phyloP scores from a whole-genome alignment of 2,888 invertebrate genomes.

The Atherix ibis region DNA sequence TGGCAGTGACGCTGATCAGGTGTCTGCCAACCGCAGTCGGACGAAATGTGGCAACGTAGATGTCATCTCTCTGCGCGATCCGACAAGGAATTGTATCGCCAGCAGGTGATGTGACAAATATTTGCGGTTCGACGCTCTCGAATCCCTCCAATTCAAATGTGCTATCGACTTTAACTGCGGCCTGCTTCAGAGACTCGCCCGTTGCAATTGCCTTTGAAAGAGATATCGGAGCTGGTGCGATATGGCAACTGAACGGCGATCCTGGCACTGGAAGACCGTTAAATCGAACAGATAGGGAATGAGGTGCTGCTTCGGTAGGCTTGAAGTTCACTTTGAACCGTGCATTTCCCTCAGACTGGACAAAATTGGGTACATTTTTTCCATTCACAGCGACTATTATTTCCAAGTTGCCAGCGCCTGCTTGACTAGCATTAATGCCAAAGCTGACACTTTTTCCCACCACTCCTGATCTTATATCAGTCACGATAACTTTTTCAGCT shows the following conservation, averaged over 20 bases:
- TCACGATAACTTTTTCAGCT: conserved; percentile 84
- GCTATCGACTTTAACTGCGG: conserved; percentile 35
- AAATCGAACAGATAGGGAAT: conserved; percentile 76
- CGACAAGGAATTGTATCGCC: conserved; percentile 63
- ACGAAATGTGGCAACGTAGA: conserved; percentile 63
- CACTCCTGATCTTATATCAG: conserved; percentile 78
- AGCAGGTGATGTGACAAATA: conserved; percentile 68
- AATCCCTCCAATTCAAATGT: conserved; percentile 41
- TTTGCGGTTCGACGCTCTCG: conserved; percentile 46
- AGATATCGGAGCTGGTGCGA: conserved; percentile 41
- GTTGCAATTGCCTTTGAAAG: conserved; percentile 40
- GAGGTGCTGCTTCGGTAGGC: conserved; percentile 82
- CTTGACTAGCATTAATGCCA: conserved; percentile 70
- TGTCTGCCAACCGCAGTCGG: conserved; percentile 81
- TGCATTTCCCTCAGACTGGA: conserved; percentile 93
- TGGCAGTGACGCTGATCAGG: conserved; percentile 64
- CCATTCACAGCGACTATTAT: conserved; percentile 94
- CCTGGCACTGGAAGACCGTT: conserved; percentile 67
- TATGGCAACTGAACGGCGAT: conserved; percentile 86
- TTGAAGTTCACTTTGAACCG: conserved; percentile 90
- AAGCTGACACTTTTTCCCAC: conserved; percentile 90
- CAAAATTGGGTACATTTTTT: conserved; percentile 94
- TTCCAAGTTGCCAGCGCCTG: conserved; percentile 90
- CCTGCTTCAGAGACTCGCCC: conserved; percentile 30
- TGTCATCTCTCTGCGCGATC: conserved; percentile 47